Base-by-base conservation (phyloP, 1,140 invertebrate species). In the Cotesia chilonis region DNA sequence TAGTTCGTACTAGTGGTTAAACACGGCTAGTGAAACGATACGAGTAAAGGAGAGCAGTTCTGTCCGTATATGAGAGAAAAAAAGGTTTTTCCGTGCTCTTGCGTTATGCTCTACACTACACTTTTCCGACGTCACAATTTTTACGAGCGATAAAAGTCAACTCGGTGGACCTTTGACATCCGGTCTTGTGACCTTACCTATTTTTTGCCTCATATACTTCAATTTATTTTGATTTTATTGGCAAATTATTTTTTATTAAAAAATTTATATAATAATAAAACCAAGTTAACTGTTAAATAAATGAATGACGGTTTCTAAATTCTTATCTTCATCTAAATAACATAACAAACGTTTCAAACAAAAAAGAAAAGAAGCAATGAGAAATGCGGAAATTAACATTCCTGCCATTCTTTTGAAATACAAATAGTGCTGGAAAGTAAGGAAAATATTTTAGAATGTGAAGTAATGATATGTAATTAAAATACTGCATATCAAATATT, bases 91-190 rank as follows among this genome's bases (percentile, higher is more conserved):
- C 35, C 60, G 54, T 55, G 55, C 17, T 35, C 51, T 28, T 47
- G 6, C 10, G 41, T 47, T 10, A 5, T 6, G 41, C 41, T 47
- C 10, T 47, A 47, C 41, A 47, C 41, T 38, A 63, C 37, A 64
- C 55, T 55, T 51, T 73, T 37, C 66, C 54, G 64, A 67, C 38
- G 54, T 66, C 59, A 35, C 59, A 65, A 68, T 61, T 68, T 73
- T 73, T 73, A 73, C 71, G 71, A 68, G 65, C 71, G 54, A 73
- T 73, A 73, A 73, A 73, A 73, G 65, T 73, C 71, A 28, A 67
- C 66, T 41, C 57, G 14, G 38, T 66, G 17, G 35, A 66, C 64
- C 63, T 37, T 66, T 66, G 64, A 66, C 64, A 66, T 66, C 64
- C 41, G 64, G 41, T 47, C 41, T 14, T 17, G n/a, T 20, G 41